These are phyloP conservation scores for Tor tambroides DNA, from an alignment of 2,113 vertebrate species.

Conservation along the genomic window DNA sequence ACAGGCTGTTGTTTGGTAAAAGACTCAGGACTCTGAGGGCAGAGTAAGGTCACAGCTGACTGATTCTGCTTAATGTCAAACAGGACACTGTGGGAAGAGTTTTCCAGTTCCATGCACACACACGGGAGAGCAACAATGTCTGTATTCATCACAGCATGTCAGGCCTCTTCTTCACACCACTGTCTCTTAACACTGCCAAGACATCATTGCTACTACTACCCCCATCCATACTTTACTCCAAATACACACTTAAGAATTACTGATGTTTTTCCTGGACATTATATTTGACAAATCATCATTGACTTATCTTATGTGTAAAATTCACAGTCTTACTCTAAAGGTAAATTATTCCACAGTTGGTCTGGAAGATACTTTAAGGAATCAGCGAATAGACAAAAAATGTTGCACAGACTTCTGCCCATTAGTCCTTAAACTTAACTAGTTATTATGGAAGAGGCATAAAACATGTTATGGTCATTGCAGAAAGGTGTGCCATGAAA, in stretches of 20 bases:
- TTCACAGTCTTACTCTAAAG: not conserved
- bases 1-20: slow-evolving; percentile 50
- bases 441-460: no score
- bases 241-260: not conserved
- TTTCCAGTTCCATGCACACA: slow-evolving; percentile 43
- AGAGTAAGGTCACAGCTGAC: slow-evolving; percentile 57
- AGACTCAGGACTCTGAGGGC: slow-evolving; percentile 51
- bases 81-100: slow-evolving; percentile 53
- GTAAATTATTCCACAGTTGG: not conserved
- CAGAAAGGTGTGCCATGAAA: not conserved
- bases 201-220: slow-evolving; percentile 4
- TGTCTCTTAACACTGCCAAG: slow-evolving; percentile 23
- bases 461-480: no score
- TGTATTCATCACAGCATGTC: slow-evolving; percentile 53
- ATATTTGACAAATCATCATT: not conserved
- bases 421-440: not conserved
- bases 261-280: not conserved
- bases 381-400: not conserved
- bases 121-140: slow-evolving; percentile 44
- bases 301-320: no score
- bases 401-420: not conserved
- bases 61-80: slow-evolving; percentile 60
- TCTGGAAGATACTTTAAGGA: not conserved
- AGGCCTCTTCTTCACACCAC: slow-evolving; percentile 39
- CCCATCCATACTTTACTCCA: not conserved